Conservation (phyloP, 2,888 invertebrate genomes). For the Bhutanitis thaidina region DNA sequence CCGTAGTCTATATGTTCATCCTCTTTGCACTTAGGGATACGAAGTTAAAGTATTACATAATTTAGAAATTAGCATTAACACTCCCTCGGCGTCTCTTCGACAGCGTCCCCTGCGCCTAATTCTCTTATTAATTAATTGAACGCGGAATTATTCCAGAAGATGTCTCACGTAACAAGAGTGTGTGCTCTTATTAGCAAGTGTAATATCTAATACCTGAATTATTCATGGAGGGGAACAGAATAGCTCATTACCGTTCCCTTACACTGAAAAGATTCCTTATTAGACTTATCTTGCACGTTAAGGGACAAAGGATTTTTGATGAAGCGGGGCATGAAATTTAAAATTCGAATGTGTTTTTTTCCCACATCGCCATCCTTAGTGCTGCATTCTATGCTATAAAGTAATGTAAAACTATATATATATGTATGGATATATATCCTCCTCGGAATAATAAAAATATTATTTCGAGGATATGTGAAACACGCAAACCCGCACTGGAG, state of each 20-base stretch:
- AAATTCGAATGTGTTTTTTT: conserved; percentile 10
- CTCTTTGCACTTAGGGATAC: no score
- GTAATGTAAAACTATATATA: no score
- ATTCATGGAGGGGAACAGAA: conserved; percentile 14
- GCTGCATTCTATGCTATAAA: no score
- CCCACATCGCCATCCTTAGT: no score
- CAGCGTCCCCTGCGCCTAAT: not conserved
- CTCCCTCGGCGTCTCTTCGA: not conserved
- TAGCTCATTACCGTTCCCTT: conserved; percentile 8
- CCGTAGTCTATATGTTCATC: no score
- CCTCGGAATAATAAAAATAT: no score
- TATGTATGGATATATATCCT: no score
- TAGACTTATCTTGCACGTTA: conserved; percentile 4
- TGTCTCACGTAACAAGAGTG: conserved; percentile 7
- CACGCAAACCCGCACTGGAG: no score
- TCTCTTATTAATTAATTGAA: conserved; percentile 3
- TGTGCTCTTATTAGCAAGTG: conserved; percentile 11
- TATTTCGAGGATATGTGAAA: no score
- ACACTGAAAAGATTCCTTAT: conserved; percentile 12
- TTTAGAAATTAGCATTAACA: no score
- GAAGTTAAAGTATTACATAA: no score
- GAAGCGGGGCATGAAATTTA: conserved; percentile 6
- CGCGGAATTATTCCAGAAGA: not conserved
- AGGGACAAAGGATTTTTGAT: conserved; percentile 8
- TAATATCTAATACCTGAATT: conserved; percentile 15